Evolutionary conservation across 2,113 vertebrate genomes (phyloP).

Genomic region (Spea bombifrons): DNA sequence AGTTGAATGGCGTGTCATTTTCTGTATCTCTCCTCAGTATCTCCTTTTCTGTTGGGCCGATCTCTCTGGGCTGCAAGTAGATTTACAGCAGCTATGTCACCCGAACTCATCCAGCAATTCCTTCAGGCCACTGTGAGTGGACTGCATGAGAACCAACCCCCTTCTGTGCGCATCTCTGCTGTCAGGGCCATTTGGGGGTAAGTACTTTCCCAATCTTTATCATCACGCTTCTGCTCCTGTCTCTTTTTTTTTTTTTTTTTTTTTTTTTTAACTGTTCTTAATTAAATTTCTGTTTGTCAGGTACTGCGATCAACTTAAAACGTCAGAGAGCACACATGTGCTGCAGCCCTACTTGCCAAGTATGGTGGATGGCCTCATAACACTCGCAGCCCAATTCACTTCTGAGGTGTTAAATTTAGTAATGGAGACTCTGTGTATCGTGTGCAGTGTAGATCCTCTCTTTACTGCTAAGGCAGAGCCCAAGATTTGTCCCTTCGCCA

Average conservation of each 20-base stretch:
- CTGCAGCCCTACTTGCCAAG: constrained; percentile 94
- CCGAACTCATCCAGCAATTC: constrained; percentile 96
- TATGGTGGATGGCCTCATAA: constrained; percentile 89
- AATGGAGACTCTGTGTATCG: constrained; percentile 96
- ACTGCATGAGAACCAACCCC: constrained; percentile 87
- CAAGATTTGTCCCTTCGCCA: constrained; percentile 97
- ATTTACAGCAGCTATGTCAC: constrained; percentile 94
- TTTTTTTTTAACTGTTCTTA: background rate
- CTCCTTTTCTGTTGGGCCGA: constrained; percentile 90
- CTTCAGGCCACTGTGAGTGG: constrained; percentile 95
- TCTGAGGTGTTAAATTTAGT: constrained; percentile 94
- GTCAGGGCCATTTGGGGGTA: constrained; percentile 98
- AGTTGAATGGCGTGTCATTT: background rate
- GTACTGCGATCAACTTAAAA: constrained; percentile 96
- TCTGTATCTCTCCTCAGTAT: constrained; percentile 60
- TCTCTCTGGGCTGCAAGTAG: constrained; percentile 96
- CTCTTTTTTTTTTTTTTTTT: constrained; percentile 3
- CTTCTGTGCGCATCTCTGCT: constrained; percentile 92
- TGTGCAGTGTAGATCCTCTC: constrained; percentile 87
- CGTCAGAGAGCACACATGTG: constrained; percentile 89
- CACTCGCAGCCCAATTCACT: constrained; percentile 93
- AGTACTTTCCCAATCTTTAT: constrained; percentile 49
- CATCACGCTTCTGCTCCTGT: background rate
- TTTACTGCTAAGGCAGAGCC: constrained; percentile 92
- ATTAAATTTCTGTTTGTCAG: constrained; percentile 56